Conservation (phyloP, 2,113 vertebrate genomes). For the Melanotaenia duboulayi region DNA sequence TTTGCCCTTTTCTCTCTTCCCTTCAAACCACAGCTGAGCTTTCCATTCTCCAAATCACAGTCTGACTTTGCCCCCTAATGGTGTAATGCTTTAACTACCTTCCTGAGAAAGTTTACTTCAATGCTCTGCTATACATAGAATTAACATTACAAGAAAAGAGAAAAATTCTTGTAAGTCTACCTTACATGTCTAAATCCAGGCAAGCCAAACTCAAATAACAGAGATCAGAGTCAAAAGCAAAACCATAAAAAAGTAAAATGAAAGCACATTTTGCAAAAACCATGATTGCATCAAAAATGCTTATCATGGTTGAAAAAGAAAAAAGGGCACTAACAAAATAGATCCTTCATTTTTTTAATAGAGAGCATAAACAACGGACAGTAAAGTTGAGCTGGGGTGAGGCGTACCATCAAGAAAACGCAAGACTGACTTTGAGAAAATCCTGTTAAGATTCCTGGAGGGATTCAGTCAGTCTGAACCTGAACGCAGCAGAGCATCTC, state of each 20-base stretch:
- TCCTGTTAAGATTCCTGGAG: neutral
- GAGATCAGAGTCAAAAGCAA: too few relatives aligned
- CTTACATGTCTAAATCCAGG: too few relatives aligned
- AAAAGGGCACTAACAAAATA: neutral
- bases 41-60: constrained; percentile 21
- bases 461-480: neutral
- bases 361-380: too few relatives aligned
- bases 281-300: too few relatives aligned
- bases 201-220: too few relatives aligned
- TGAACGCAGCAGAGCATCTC: neutral
- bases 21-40: neutral
- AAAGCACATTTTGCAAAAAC: too few relatives aligned
- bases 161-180: too few relatives aligned
- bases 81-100: constrained; percentile 32
- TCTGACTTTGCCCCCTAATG: constrained; percentile 72
- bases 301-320: neutral
- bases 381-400: too few relatives aligned
- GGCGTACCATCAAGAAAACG: neutral
- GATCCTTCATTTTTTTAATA: too few relatives aligned
- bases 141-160: too few relatives aligned
- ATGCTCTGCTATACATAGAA: neutral
- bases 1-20: neutral
- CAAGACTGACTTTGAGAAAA: neutral
- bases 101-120: neutral
- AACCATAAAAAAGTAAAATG: too few relatives aligned